Evolutionary conservation across 2,888 invertebrate species (phyloP).

Genomic region (Anarsia innoxiella): DNA sequence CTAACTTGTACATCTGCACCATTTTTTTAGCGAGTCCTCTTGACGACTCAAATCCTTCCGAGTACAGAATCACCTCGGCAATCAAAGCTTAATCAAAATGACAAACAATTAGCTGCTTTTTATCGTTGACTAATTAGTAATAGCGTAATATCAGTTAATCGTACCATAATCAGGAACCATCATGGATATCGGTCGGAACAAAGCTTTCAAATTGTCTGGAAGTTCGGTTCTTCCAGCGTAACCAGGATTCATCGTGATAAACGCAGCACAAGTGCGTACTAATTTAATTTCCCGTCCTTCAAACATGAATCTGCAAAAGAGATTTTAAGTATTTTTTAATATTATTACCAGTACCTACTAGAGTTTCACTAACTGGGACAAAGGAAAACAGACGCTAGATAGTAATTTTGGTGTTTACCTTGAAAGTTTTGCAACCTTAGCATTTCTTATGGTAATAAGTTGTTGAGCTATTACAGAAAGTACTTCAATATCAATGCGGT

Average conservation of each 20-base stretch:
- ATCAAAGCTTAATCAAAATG: slow-evolving; percentile 77
- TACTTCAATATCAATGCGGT: slow-evolving; percentile 93
- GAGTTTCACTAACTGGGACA: too few species aligned
- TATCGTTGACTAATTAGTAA: too few species aligned
- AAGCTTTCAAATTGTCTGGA: slow-evolving; percentile 90
- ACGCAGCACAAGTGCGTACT: slow-evolving; percentile 86
- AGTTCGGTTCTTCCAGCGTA: slow-evolving; percentile 92
- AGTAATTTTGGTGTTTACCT: slow-evolving; percentile 29
- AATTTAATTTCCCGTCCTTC: slow-evolving; percentile 92
- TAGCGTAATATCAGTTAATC: not conserved
- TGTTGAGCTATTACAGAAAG: slow-evolving; percentile 93
- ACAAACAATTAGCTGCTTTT: too few species aligned
- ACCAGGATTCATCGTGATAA: slow-evolving; percentile 95
- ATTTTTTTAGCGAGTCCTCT: slow-evolving; percentile 91
- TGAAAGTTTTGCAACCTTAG: slow-evolving; percentile 80
- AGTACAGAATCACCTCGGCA: slow-evolving; percentile 94
- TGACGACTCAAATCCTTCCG: slow-evolving; percentile 93
- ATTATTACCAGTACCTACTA: too few species aligned
- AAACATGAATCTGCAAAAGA: slow-evolving; percentile 83
- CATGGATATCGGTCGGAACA: slow-evolving; percentile 92
- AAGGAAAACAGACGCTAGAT: too few species aligned
- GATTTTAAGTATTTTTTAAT: too few species aligned
- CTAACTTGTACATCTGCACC: slow-evolving; percentile 94
- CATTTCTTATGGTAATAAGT: slow-evolving; percentile 89
- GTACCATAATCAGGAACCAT: slow-evolving; percentile 94